Conservation (phyloP, 2,888 invertebrate genomes). For the Drosophila hamatofila region DNA sequence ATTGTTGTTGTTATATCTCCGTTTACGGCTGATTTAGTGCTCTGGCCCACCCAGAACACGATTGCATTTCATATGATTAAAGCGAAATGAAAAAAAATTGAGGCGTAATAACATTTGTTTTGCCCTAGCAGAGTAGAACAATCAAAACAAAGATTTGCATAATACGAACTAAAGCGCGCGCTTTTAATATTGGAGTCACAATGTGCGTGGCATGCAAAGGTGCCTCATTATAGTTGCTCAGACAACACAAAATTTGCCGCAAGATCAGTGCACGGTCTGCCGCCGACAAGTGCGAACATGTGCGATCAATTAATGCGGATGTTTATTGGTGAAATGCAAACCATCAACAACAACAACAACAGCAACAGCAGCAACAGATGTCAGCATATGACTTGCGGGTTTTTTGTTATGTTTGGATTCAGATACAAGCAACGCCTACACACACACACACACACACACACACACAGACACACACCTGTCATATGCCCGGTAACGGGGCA, state of each 20-base stretch:
- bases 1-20: constrained; percentile 12
- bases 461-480: constrained; percentile 22
- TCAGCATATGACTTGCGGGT: constrained; percentile 53
- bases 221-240: constrained; percentile 41
- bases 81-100: not conserved
- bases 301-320: constrained; percentile 43
- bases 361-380: constrained; percentile 3
- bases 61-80: constrained; percentile 16
- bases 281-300: constrained; percentile 38
- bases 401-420: constrained; percentile 21
- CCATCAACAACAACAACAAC: constrained; percentile 15
- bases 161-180: not conserved
- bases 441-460: constrained; percentile 25
- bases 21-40: constrained; percentile 9
- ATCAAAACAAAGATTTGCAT: constrained; percentile 31
- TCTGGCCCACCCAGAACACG: constrained; percentile 46
- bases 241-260: not conserved
- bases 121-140: not conserved
- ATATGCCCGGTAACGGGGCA: constrained; percentile 1
- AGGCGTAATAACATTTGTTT: constrained; percentile 37
- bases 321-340: constrained; percentile 30
- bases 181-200: constrained; percentile 26
- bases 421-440: constrained; percentile 13
- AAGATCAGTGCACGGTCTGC: constrained; percentile 4
- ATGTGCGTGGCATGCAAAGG: constrained; percentile 53